These are phyloP conservation scores for Lacerta viridis DNA, from an alignment of 2,797 vertebrate genomes.

Conservation along the genomic window DNA sequence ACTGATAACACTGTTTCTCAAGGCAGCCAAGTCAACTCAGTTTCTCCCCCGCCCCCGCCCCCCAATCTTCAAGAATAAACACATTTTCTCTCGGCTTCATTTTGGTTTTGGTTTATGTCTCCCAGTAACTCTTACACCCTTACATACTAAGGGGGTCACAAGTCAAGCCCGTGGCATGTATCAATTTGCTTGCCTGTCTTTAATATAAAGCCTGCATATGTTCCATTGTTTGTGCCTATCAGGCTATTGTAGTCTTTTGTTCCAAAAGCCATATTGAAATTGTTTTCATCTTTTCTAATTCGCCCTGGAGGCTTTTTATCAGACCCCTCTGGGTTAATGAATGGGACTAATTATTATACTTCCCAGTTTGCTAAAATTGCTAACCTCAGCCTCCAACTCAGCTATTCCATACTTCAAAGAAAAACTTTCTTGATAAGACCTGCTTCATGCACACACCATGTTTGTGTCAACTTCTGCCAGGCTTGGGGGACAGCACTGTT, in stretches of 20 bases:
- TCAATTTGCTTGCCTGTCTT: not conserved
- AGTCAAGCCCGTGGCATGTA: no score
- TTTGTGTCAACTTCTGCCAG: not conserved
- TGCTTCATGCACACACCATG: not conserved
- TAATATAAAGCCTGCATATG: not conserved
- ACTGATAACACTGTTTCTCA: not conserved
- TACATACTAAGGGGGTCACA: not conserved
- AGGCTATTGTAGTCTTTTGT: not conserved
- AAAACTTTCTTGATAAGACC: not conserved
- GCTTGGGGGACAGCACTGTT: not conserved
- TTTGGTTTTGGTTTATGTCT: not conserved
- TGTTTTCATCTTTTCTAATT: not conserved
- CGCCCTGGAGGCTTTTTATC: not conserved
- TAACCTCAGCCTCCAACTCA: no score
- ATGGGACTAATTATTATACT: not conserved
- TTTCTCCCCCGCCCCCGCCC: not conserved
- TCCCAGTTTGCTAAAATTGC: not conserved
- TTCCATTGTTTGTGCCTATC: not conserved
- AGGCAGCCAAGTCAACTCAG: not conserved
- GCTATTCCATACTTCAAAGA: not conserved
- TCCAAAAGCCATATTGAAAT: not conserved
- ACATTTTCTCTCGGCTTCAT: not conserved
- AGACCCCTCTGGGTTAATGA: not conserved
- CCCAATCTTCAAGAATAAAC: not conserved
- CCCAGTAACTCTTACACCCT: not conserved